Conservation (phyloP, 2,797 vertebrate genomes). For the Enoplosus armatus region DNA sequence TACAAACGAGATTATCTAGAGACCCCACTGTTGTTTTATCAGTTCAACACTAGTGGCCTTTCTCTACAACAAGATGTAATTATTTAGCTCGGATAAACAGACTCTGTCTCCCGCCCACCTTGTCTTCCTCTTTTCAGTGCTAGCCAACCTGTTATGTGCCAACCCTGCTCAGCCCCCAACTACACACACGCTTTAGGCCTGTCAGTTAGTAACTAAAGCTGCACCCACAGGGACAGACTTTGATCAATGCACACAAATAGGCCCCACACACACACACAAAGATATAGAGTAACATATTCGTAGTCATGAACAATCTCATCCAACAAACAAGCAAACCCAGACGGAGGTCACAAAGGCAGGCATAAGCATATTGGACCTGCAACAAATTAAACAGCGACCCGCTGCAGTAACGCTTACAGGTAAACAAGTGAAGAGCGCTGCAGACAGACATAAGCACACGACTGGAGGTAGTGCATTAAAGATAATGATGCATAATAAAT, state of each 20-base stretch:
- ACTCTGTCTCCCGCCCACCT: not conserved
- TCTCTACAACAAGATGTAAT: conserved; percentile 29
- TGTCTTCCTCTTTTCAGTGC: not conserved
- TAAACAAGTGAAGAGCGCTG: conserved; percentile 58
- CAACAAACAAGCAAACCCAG: conserved; percentile 47
- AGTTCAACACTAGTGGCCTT: conserved; percentile 20
- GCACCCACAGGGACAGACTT: conserved; percentile 71
- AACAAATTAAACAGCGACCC: conserved; percentile 47
- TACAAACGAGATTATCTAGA: conserved; percentile 21
- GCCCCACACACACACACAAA: conserved; percentile 27
- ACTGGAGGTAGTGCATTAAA: conserved; percentile 55
- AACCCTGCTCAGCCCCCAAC: conserved; percentile 1
- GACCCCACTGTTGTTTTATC: conserved; percentile 27
- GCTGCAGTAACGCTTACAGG: conserved; percentile 29
- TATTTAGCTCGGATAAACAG: conserved; percentile 40
- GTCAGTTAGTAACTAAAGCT: conserved; percentile 75
- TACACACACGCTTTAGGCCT: conserved; percentile 34
- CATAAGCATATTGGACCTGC: conserved; percentile 12
- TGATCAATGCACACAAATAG: conserved; percentile 68
- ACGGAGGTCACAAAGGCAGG: conserved; percentile 29
- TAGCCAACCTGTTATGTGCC: too few species aligned
- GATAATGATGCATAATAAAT: conserved; percentile 74
- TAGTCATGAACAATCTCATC: conserved; percentile 55
- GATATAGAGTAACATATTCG: conserved; percentile 52
- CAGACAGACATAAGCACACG: conserved; percentile 35